These are phyloP conservation scores for Trypoxylus dichotomus DNA, from an alignment of 1,140 invertebrate genomes.

Conservation along the genomic window DNA sequence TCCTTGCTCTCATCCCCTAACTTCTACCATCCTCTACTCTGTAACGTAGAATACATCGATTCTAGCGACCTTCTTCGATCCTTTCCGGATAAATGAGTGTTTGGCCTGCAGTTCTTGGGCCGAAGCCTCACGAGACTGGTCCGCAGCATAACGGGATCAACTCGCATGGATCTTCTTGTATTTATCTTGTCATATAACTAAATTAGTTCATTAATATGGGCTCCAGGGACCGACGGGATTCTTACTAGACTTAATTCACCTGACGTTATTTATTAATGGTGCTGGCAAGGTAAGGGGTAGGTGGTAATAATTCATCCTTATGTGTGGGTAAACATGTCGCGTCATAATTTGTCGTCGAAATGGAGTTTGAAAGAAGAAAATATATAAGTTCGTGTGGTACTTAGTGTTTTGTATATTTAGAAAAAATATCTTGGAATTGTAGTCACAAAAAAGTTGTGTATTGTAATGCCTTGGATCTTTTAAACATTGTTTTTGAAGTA, in stretches of 20 bases:
- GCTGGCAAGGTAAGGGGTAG: not conserved
- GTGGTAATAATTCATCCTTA: not conserved
- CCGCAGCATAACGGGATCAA: constrained; percentile 44
- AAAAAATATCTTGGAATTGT: not conserved
- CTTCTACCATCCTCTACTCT: not conserved
- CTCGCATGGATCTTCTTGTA: constrained; percentile 49
- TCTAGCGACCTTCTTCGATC: constrained; percentile 34
- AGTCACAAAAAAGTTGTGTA: too few species aligned
- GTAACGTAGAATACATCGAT: not conserved
- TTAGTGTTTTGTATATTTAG: not conserved
- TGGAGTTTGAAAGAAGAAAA: not conserved
- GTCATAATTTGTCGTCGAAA: not conserved
- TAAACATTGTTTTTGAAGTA: too few species aligned
- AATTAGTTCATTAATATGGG: constrained; percentile 50
- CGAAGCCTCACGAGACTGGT: constrained; percentile 42
- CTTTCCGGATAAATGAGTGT: constrained; percentile 43
- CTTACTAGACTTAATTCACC: constrained; percentile 8
- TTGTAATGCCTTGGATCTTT: too few species aligned
- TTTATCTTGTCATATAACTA: constrained; percentile 52
- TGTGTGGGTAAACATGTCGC: not conserved
- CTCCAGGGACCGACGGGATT: not conserved
- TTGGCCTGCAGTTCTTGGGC: constrained; percentile 45
- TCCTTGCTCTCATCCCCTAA: not conserved
- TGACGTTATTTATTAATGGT: constrained; percentile 10
- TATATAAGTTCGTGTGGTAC: not conserved